Base-by-base conservation (phyloP, 92 coral and sea anemone genomes). In the Porites cylindrica region DNA sequence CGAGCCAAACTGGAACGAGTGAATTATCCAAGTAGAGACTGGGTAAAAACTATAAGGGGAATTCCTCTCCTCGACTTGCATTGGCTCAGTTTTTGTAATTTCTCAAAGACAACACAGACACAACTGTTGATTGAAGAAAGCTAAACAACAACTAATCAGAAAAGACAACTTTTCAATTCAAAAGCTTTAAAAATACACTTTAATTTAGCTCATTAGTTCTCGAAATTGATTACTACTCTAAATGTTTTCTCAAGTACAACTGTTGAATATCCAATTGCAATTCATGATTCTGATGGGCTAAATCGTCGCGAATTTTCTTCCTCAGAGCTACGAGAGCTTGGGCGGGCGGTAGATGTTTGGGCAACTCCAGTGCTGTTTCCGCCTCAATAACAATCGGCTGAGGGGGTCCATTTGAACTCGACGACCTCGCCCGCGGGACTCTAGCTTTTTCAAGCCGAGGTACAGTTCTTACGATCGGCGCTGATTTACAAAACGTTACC, bases 181-280 rank as follows among this genome's bases (percentile, higher is more conserved):
- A 38, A 38, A 38, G 47, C 47, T 4, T 38, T 38, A 23, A 56
- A 69, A 32, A 13, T 47, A 43, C 26, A 43, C n/a, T 61, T 38
- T 61, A 21, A 26, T 83, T 62, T 7, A 81, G 26, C 29, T 63
- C 23, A 26, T 38, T 38, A 38, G 47, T 38, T 38, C 47, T 38
- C 47, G 47, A 38, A 38, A 38, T 38, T 38, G 52, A 53, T 53
- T 17, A 23, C 20, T 70, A 67, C 83, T 77, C 83, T 16, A 70
- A 23, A 82, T 92, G 98, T 29, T 93, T 92, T 77, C 76, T 88
- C 38, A 95, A 85, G 77, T 93, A 93, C 52, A 95, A 80, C 82
- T 91, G 96, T 51, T 95, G 98, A 72, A 95, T 95, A 63, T 95
- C 98, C 16, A 95, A 92, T 71, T 95, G 94, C 56, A 95, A 82